Conservation (phyloP, 2,113 vertebrate genomes). For the Cinclus cinclus region DNA sequence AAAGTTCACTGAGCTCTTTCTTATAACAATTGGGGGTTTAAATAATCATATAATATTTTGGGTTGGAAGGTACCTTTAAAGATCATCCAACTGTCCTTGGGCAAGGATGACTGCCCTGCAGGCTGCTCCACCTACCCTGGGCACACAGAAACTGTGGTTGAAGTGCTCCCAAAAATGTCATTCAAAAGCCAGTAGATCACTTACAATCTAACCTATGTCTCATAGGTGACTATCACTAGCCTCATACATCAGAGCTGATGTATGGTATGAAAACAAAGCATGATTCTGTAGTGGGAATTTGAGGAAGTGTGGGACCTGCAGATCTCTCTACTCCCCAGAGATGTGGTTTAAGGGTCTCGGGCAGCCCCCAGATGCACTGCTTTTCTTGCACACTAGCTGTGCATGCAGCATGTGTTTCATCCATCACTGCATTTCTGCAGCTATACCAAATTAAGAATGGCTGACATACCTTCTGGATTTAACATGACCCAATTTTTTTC, state of each 20-base stretch:
- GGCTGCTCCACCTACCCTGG: not conserved
- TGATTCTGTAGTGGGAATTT: not conserved
- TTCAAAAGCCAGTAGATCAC: not conserved
- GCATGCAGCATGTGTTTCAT: not conserved
- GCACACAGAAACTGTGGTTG: not conserved
- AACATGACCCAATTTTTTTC: not conserved
- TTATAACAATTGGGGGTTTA: not conserved
- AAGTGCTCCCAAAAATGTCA: not conserved
- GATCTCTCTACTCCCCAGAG: not conserved
- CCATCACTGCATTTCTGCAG: not conserved
- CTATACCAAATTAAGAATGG: not conserved
- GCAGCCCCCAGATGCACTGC: not conserved
- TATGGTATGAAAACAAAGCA: not conserved
- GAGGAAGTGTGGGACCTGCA: not conserved
- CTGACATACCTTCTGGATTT: not conserved
- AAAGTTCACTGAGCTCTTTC: not conserved
- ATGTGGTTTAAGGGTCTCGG: not conserved
- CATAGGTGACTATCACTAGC: not conserved
- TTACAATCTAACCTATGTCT: accelerated
- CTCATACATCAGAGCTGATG: not conserved
- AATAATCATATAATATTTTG: not conserved
- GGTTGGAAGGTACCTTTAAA: not conserved
- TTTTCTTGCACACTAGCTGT: not conserved
- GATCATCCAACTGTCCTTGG: not conserved
- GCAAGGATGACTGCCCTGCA: not conserved